phyloP scores from a whole-genome alignment of 2,888 invertebrate genomes.

The Nemotelus pantherinus region DNA sequence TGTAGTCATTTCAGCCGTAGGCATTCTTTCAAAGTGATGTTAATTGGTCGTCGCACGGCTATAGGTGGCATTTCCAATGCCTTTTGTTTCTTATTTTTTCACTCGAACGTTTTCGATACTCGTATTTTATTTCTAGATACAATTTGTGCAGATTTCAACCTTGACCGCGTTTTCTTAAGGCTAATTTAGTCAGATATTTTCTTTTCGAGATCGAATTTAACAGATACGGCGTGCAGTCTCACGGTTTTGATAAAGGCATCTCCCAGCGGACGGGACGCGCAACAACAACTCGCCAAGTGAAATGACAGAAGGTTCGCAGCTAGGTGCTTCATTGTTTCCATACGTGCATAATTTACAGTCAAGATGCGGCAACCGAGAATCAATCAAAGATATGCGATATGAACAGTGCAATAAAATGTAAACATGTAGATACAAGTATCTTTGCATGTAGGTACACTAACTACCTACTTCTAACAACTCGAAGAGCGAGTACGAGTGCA shows the following conservation, averaged over 20 bases:
- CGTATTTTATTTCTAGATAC: conserved; percentile 34
- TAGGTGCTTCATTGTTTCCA: conserved; percentile 17
- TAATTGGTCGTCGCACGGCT: conserved; percentile 37
- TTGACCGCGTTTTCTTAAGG: conserved; percentile 35
- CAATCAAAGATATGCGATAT: background rate
- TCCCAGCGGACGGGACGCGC: background rate
- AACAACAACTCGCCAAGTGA: background rate
- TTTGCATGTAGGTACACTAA: too few relatives aligned
- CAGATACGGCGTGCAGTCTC: conserved; percentile 24
- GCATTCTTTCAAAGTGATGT: conserved; percentile 38
- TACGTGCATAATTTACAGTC: conserved; percentile 4
- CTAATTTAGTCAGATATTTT: conserved; percentile 41
- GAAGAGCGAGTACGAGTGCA: too few relatives aligned
- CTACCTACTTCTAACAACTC: too few relatives aligned
- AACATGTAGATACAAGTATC: too few relatives aligned
- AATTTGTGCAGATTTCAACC: conserved; percentile 34
- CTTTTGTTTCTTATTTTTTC: conserved; percentile 39
- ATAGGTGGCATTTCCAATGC: conserved; percentile 39
- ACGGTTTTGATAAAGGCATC: conserved; percentile 30
- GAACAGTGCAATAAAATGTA: too few relatives aligned
- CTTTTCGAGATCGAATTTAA: conserved; percentile 30
- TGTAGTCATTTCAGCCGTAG: conserved; percentile 27
- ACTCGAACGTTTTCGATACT: conserved; percentile 27
- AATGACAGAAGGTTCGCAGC: background rate
- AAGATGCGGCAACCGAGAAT: background rate